Base-by-base conservation (phyloP, 2,797 vertebrate genomes). In the Chaetophractus vellerosus region DNA sequence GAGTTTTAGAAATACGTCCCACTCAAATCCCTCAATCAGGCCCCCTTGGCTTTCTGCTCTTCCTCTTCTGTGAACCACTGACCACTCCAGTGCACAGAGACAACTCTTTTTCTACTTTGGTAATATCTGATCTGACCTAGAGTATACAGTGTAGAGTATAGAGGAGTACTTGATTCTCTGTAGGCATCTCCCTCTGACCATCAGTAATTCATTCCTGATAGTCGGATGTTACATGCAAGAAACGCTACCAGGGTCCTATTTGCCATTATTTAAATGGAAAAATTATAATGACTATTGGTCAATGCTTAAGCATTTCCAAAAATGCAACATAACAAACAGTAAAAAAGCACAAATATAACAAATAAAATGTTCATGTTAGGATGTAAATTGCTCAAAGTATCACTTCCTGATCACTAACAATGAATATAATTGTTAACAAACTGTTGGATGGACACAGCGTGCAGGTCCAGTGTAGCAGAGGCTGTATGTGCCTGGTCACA, bases 181-280 rank as follows among this genome's bases (percentile, higher is more conserved):
- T 4, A 59, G 50, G 50, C 7, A 57, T 31, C 24, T 86, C 45
- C 24, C 64, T 93, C 16, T 24, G 59, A 69, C 21, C 38, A 31
- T 0, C 12, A 64, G 59, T 50, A 63, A 16, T 57, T 66, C 3
- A 23, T 18, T 52, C 24, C 81, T 74, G 19, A 91, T 82, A 71
- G 45, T 33, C 76, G 71, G 38, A 28, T 75, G 41, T 52, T 24
- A 48, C 2, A 66, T 33, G 48, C 64, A 63, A 21, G 11, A 82
- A 59, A 55, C 45, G 74, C 41, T 33, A 52, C 19, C 10, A 8
- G 26, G 50, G 24, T 80, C 33, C 57, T 61, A 28, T 38, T 90
- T 72, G 61, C 15, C 31, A 69, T 87, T 82, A 74, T 75, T 89
- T 66, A 84, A 91, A 15, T 52, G 80, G 63, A 72, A 72, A 91